These are phyloP conservation scores for Xanthorhoe designata DNA, from an alignment of 2,888 invertebrate genomes.

Conservation along the genomic window DNA sequence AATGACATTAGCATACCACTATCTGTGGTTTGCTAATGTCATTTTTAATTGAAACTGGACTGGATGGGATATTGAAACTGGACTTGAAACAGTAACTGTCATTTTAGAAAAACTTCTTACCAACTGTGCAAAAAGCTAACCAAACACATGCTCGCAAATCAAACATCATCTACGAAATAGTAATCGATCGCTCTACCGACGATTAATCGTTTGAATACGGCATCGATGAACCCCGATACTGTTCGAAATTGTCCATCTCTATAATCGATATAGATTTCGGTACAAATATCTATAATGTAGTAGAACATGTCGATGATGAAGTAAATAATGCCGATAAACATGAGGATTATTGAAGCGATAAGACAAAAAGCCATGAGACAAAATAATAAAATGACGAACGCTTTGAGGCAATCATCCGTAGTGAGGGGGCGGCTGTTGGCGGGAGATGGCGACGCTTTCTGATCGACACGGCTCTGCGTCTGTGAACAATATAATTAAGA, in stretches of 20 bases:
- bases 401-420: neutral
- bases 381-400: constrained; percentile 18
- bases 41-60: no score
- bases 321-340: neutral
- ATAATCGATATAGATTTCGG: neutral
- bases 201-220: neutral
- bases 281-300: neutral
- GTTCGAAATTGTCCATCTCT: neutral
- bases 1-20: no score
- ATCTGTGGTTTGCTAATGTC: no score
- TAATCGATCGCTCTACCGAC: constrained; percentile 12
- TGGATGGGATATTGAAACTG: no score
- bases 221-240: constrained; percentile 7
- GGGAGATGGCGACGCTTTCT: neutral
- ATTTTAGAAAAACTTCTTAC: neutral
- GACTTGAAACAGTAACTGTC: no score
- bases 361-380: neutral
- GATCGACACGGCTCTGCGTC: constrained; percentile 1
- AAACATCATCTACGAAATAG: neutral
- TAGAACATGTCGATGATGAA: neutral
- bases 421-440: neutral
- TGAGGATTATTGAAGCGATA: neutral
- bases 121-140: neutral
- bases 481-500: constrained; percentile 5
- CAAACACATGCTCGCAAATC: neutral